phyloP scores from a whole-genome alignment of 2,888 invertebrate genomes.

The Branchipolynoe longqiensis region DNA sequence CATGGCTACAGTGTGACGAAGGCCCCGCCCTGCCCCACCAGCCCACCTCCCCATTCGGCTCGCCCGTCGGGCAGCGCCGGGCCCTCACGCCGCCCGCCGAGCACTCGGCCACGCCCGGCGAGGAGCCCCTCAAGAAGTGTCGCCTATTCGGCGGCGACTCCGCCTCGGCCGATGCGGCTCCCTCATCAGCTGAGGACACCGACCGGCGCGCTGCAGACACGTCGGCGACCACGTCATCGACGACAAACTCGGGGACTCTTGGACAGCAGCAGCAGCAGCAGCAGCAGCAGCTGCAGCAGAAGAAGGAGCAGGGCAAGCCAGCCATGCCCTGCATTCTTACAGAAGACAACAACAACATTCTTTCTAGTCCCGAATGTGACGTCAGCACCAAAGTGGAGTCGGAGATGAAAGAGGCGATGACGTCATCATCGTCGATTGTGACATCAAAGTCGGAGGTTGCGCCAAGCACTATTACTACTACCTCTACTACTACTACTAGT shows the following conservation, averaged over 20 bases:
- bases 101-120: conserved; percentile 29
- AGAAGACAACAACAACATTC: conserved; percentile 22
- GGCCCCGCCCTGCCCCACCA: not conserved
- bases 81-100: conserved; percentile 60
- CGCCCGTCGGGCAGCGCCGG: conserved; percentile 64
- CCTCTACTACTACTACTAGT: not conserved
- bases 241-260: not conserved
- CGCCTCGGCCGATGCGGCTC: conserved; percentile 29
- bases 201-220: conserved; percentile 7
- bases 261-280: not conserved
- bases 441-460: not conserved
- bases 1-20: conserved; percentile 86
- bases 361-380: conserved; percentile 32
- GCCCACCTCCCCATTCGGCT: conserved; percentile 47
- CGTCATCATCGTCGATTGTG: not conserved
- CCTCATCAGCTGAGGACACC: conserved; percentile 53
- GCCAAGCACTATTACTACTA: not conserved
- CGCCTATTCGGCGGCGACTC: conserved; percentile 53
- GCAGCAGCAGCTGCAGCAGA: not conserved
- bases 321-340: not conserved
- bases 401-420: not conserved
- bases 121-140: conserved; percentile 63
- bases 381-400: too few relatives aligned
- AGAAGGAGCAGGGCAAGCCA: too few relatives aligned
- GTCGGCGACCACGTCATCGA: not conserved